Percentiles rank a stretch among this genome's conserved stretches.
These are phyloP conservation scores for Sphaeridia pumilis DNA, from an alignment of 2,888 invertebrate genomes.

Conservation along the genomic window DNA sequence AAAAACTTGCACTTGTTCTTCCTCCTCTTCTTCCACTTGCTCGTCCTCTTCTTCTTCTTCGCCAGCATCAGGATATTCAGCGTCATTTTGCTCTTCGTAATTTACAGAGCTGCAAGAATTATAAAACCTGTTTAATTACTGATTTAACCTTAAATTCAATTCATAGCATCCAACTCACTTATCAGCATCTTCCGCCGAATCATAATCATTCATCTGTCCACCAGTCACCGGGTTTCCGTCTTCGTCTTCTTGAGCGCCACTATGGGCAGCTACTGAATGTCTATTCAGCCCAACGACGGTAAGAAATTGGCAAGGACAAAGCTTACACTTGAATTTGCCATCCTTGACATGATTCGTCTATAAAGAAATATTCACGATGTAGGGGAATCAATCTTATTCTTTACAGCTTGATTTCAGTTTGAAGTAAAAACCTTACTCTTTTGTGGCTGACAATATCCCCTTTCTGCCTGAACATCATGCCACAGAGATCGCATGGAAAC, in stretches of 20 bases:
- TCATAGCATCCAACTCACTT: no score
- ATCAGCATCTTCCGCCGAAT: background rate
- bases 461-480: slow-evolving; percentile 8
- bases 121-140: no score
- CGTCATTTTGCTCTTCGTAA: background rate
- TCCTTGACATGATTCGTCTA: slow-evolving; percentile 12
- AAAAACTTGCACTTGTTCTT: slow-evolving; percentile 3
- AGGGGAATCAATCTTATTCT: background rate
- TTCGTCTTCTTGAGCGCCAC: background rate
- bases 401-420: background rate
- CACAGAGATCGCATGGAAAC: slow-evolving; percentile 12
- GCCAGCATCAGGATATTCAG: background rate
- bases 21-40: background rate
- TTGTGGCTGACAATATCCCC: slow-evolving; percentile 14
- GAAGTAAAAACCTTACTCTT: slow-evolving; percentile 3
- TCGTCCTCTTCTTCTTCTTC: slow-evolving; percentile 1
- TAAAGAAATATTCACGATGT: background rate
- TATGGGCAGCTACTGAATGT: slow-evolving; percentile 3
- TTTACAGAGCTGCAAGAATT: background rate
- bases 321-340: slow-evolving; percentile 6
- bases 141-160: no score
- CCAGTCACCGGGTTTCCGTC: background rate
- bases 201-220: background rate
- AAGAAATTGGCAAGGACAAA: slow-evolving; percentile 12
- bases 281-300: slow-evolving; percentile 8